Evolutionary conservation across 2,888 invertebrate species (phyloP).

Genomic region (Drosophila rellima): DNA sequence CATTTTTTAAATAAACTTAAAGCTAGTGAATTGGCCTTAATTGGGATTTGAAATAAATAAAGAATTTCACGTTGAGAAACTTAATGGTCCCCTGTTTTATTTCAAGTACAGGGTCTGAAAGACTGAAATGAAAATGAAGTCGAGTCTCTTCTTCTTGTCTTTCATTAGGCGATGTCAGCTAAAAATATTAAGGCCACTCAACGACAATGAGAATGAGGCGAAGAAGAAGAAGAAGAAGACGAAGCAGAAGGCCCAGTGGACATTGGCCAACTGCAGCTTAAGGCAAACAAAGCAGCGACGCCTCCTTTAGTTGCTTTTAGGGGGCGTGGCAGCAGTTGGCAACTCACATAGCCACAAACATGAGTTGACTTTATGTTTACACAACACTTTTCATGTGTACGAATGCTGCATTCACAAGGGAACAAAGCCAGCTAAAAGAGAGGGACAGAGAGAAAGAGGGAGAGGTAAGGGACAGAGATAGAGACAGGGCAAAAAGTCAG

Average conservation of each 20-base stretch:
- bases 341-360: constrained; percentile 24
- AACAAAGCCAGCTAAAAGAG: neutral
- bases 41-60: too few relatives aligned
- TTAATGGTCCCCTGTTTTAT: neutral
- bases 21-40: too few relatives aligned
- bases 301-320: constrained; percentile 27
- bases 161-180: constrained; percentile 75
- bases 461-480: neutral
- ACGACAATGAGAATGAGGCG: constrained; percentile 9
- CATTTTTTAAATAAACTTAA: too few relatives aligned
- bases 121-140: constrained; percentile 30
- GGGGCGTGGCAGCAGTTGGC: constrained; percentile 55
- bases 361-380: constrained; percentile 58
- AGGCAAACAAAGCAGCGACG: constrained; percentile 51
- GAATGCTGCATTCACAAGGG: constrained; percentile 38
- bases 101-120: neutral
- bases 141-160: constrained; percentile 23
- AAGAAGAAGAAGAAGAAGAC: constrained; percentile 16
- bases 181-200: constrained; percentile 74
- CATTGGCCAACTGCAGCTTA: constrained; percentile 25
- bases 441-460: neutral
- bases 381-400: constrained; percentile 73
- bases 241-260: constrained; percentile 28
- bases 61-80: too few relatives aligned
- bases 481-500: constrained; percentile 64